Conservation (phyloP, 2,888 invertebrate genomes). For the Hybos culiciformis region DNA sequence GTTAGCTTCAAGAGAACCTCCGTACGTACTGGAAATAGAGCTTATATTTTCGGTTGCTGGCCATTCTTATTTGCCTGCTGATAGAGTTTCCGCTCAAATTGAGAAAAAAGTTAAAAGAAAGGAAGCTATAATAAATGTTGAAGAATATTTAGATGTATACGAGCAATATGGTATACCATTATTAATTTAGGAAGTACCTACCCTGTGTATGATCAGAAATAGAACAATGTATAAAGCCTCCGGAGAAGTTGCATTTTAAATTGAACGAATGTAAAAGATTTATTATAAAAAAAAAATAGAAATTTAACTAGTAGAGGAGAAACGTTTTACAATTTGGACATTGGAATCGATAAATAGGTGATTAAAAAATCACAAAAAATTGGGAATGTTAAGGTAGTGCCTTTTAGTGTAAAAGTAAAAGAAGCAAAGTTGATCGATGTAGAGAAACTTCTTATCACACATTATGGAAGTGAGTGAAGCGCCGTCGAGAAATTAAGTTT, state of each 20-base stretch:
- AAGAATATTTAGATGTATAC: constrained; percentile 16
- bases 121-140: constrained; percentile 14
- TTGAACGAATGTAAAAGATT: not conserved
- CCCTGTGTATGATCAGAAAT: constrained; percentile 1
- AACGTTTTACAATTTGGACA: not conserved
- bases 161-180: constrained; percentile 1
- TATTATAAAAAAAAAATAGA: not conserved
- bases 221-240: not conserved
- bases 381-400: not conserved
- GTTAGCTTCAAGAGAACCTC: constrained; percentile 14
- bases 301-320: not conserved
- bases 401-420: not conserved
- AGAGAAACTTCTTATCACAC: too few relatives aligned
- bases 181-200: constrained; percentile 3
- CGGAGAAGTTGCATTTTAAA: constrained; percentile 5
- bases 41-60: constrained; percentile 19
- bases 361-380: not conserved
- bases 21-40: constrained; percentile 15
- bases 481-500: too few relatives aligned
- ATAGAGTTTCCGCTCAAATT: constrained; percentile 20
- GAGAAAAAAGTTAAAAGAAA: constrained; percentile 17
- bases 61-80: constrained; percentile 21
- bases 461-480: too few relatives aligned
- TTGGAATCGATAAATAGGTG: not conserved
- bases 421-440: not conserved